These are phyloP conservation scores for Galerucella nymphaeae DNA, from an alignment of 2,888 invertebrate genomes.

Conservation along the genomic window DNA sequence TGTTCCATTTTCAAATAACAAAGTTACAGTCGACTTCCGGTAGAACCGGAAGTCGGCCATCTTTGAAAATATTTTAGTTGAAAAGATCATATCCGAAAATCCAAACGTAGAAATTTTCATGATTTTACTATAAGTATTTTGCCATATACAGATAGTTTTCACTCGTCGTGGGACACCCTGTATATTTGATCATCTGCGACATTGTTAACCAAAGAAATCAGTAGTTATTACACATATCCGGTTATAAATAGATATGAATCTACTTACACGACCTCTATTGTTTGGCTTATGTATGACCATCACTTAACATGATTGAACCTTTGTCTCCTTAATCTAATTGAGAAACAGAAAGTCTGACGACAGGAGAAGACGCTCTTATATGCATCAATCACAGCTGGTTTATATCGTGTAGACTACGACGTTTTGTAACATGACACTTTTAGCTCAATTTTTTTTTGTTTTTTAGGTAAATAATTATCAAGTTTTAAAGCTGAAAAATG, in stretches of 20 bases:
- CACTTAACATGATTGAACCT: slow-evolving; percentile 32
- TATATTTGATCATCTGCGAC: not conserved
- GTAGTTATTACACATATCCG: slow-evolving; percentile 14
- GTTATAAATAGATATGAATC: slow-evolving; percentile 16
- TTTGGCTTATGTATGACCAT: slow-evolving; percentile 16
- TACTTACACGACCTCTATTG: slow-evolving; percentile 13
- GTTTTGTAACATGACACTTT: too few relatives aligned
- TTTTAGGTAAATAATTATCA: not conserved
- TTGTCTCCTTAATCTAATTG: slow-evolving; percentile 38
- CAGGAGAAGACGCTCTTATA: not conserved
- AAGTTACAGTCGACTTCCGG: too few relatives aligned
- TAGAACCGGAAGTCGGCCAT: too few relatives aligned
- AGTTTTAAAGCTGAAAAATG: not conserved
- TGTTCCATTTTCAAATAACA: too few relatives aligned
- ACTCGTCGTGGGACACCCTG: too few relatives aligned
- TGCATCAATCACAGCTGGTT: slow-evolving; percentile 12
- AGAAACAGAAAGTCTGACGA: slow-evolving; percentile 29
- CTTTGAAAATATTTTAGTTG: too few relatives aligned
- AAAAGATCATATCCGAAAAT: too few relatives aligned
- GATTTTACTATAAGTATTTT: too few relatives aligned
- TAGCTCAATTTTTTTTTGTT: too few relatives aligned
- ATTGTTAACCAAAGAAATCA: slow-evolving; percentile 1
- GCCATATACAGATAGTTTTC: too few relatives aligned
- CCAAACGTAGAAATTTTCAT: too few relatives aligned
- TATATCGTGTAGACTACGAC: not conserved